A percentile compares a stretch with the other conserved stretches of the same genome.
These are phyloP conservation scores for Kryptopterus vitreolus DNA, from an alignment of 2,797 vertebrate genomes.

Conservation along the genomic window DNA sequence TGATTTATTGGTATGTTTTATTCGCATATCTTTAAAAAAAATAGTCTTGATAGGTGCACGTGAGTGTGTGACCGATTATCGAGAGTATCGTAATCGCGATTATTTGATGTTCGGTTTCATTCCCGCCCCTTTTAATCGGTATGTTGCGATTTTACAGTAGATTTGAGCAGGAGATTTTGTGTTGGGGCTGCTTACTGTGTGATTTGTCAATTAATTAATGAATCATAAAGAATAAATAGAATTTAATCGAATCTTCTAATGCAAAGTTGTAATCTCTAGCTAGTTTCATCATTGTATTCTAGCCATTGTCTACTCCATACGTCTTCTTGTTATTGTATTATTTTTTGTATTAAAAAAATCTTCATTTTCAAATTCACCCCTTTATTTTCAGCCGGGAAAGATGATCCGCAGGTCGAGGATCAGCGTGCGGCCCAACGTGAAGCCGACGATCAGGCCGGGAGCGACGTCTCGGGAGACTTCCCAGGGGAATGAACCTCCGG, in stretches of 20 bases:
- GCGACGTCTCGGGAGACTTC: conserved; percentile 59
- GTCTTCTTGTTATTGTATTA: not conserved
- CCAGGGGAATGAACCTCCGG: conserved; percentile 10
- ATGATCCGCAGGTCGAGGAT: conserved; percentile 91
- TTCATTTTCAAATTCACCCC: not conserved
- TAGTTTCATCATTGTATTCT: not conserved
- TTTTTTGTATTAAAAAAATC: not conserved
- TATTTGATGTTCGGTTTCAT: not conserved
- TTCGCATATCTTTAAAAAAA: not conserved
- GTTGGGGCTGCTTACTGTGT: not conserved
- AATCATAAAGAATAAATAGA: not conserved
- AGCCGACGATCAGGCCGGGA: conserved; percentile 64
- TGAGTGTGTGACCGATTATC: not conserved
- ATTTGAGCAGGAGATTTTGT: no score
- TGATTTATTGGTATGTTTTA: not conserved
- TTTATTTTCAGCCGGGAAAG: conserved; percentile 36
- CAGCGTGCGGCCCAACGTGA: conserved; percentile 83
- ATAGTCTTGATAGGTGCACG: not conserved
- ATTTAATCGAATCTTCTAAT: not conserved
- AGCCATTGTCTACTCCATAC: not conserved
- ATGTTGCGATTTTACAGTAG: not conserved
- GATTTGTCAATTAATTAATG: not conserved
- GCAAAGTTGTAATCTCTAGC: no score
- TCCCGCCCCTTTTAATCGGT: not conserved
- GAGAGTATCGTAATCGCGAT: no score